Conservation (phyloP, 2,888 invertebrate species). For the Agriopis leucophaearia region DNA sequence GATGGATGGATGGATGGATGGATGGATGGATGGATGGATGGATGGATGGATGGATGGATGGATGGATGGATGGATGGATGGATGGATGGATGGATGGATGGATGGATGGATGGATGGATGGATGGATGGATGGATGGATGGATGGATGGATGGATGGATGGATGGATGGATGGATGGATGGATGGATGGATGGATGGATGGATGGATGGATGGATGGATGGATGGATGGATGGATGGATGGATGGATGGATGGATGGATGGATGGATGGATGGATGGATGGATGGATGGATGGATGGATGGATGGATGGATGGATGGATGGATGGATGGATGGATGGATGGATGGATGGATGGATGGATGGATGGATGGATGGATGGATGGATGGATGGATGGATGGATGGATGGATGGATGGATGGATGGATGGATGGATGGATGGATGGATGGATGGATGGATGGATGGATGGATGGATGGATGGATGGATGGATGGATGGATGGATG, state of each 20-base stretch:
- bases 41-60: slow-evolving; percentile 5
- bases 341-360: slow-evolving; percentile 5
- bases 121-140: slow-evolving; percentile 1
- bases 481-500: slow-evolving; percentile 3
- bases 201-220: slow-evolving; percentile 3
- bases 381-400: background rate
- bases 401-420: slow-evolving; percentile 5
- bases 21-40: slow-evolving; percentile 5
- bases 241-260: slow-evolving; percentile 4
- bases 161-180: background rate
- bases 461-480: slow-evolving; percentile 3
- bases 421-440: slow-evolving; percentile 5
- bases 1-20: slow-evolving; percentile 5
- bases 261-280: slow-evolving; percentile 5
- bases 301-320: slow-evolving; percentile 5
- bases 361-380: background rate
- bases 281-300: slow-evolving; percentile 3
- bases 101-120: slow-evolving; percentile 1
- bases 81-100: slow-evolving; percentile 1
- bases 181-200: slow-evolving; percentile 6
- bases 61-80: background rate
- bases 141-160: background rate
- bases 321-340: slow-evolving; percentile 5
- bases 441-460: background rate
- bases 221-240: slow-evolving; percentile 3